Evolutionary conservation across 2,113 vertebrate genomes (phyloP).

Genomic region (Peromyscus maniculatus): DNA sequence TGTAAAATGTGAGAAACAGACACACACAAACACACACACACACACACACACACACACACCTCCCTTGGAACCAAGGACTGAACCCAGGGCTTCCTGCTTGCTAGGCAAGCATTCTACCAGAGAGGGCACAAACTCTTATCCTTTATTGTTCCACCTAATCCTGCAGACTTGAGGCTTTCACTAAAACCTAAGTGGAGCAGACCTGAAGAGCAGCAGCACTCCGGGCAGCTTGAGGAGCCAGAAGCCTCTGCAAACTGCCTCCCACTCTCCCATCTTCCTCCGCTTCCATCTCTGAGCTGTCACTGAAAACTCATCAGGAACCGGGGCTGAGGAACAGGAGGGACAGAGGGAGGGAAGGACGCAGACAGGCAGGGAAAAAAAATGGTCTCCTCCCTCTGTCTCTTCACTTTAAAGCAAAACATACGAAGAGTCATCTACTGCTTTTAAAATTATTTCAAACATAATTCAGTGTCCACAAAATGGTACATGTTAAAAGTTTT

Average conservation of each 20-base stretch:
- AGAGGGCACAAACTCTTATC: neutral
- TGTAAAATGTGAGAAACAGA: constrained; percentile 33
- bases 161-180: neutral
- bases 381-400: neutral
- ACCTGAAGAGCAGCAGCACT: neutral
- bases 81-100: neutral
- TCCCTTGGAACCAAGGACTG: neutral
- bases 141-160: neutral
- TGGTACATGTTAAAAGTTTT: neutral
- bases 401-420: neutral
- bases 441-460: constrained; percentile 50
- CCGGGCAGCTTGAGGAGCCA: neutral
- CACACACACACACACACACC: neutral
- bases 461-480: neutral
- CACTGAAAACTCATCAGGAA: neutral
- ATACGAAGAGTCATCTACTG: neutral
- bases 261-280: neutral
- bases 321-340: neutral
- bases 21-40: neutral
- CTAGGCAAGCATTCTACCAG: neutral
- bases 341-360: neutral
- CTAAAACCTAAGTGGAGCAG: neutral
- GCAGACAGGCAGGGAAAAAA: neutral
- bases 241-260: neutral
- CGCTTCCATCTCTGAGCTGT: neutral